Evolutionary conservation across 2,797 vertebrate species (phyloP), one percentile per base, ranked within the genome.

Genomic region (Darevskia mixta): DNA sequence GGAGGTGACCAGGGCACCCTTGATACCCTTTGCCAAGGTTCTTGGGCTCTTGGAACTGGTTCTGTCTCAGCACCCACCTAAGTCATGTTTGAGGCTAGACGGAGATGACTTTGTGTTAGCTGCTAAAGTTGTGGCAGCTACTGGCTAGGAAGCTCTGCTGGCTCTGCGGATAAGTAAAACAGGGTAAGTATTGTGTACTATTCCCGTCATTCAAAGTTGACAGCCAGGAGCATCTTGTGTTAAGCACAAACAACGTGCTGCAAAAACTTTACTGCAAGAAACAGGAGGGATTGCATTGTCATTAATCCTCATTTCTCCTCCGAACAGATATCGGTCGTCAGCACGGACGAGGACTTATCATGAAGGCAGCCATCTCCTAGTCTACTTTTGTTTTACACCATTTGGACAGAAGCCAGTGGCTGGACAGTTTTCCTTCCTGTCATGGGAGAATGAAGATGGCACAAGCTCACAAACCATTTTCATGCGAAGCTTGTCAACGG

Each of bases 241-340:
- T 83, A 8, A 66, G 4, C 8, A 1, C 32, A n/a, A 61, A 29
- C 20, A 9, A n/a, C 18, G 18, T 76, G 32, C 58, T 67, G 23
- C 3, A 18, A 45, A 41, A n/a, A 27, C 18, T 43, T 49, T 25
- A 29, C 15, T n/a, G 9, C 17, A 66, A 49, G 8, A 83, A 29
- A 61, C 29, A 11, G 23, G 29, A 43, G 11, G 27, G 27, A 66
- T 82, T 64, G 76, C 32, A 27, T 11, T 82, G 18, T 61, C 41
- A 82, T 35, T 49, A 82, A 2, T 79, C 4, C 78, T 83, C 18
- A 4, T 93, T 75, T 76, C 75, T 93, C 91, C 94, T 85, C 88
- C 49, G 15, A 92, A 45, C 97, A 99, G 99, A 99, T 99, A 96
- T 99, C 99, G 0, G 97, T 99, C 92, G 99, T 99, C 93, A 99